phyloP scores from a whole-genome alignment of 2,888 invertebrate species.

The Ennomos fuscantarius region DNA sequence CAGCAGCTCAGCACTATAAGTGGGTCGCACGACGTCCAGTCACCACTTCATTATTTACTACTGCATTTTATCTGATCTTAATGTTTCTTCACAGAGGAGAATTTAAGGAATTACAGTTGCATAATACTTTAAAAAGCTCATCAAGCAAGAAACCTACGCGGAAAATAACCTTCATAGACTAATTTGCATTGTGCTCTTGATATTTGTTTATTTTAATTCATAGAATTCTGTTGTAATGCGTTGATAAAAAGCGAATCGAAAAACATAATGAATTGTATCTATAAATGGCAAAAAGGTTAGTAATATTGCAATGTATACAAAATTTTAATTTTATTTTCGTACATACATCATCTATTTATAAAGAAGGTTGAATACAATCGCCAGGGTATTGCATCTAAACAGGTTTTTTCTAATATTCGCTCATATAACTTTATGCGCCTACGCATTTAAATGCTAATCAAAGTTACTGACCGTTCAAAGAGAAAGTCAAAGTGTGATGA shows the following conservation, averaged over 20 bases:
- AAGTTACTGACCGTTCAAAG: conserved; percentile 11
- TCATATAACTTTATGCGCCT: conserved; percentile 22
- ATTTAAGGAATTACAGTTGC: not conserved
- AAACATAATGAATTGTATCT: conserved; percentile 7
- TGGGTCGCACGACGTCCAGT: conserved; percentile 37
- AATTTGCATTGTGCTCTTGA: too few relatives aligned
- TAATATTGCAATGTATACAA: conserved; percentile 22
- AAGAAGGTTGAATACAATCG: conserved; percentile 31
- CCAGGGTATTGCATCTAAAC: conserved; percentile 28
- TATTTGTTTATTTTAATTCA: too few relatives aligned
- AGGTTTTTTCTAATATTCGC: conserved; percentile 36
- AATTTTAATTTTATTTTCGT: conserved; percentile 27
- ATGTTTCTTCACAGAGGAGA: conserved; percentile 21
- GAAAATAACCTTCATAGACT: too few relatives aligned
- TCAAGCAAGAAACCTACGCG: too few relatives aligned
- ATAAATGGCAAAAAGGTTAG: conserved; percentile 20
- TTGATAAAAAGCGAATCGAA: conserved; percentile 10
- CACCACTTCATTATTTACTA: conserved; percentile 36
- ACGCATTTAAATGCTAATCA: conserved; percentile 18
- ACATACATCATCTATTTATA: conserved; percentile 27
- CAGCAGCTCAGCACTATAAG: conserved; percentile 16
- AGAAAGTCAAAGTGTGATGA: conserved; percentile 8
- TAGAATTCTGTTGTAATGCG: not conserved
- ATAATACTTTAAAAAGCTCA: conserved; percentile 3
- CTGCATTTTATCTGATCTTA: conserved; percentile 30